Evolutionary conservation across 1,140 invertebrate genomes (phyloP), one percentile per base, ranked within the genome.

Genomic region (Drosophila cardini): DNA sequence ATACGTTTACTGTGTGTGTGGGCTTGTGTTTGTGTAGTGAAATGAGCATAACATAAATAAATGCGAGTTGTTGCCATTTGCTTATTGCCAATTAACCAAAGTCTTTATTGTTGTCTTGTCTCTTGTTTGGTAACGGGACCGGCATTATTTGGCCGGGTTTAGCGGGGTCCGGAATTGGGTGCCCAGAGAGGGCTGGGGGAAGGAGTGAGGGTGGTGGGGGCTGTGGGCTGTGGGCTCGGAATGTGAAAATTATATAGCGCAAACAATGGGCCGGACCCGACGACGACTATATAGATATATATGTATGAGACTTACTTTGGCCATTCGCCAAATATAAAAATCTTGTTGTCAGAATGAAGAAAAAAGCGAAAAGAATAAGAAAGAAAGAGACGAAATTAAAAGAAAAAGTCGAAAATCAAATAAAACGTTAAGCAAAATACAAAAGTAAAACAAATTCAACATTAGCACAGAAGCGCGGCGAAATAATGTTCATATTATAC

Each of bases 41-140:
- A 80, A 82, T 85, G 72, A 87, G 83, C 82, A 85, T 80, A 84
- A 84, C 64, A 85, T 81, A 81, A 85, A 86, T 81, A 85, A 84
- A 85, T 85, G 75, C 81, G 62, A 69, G 64, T 80, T 85, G 83
- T 87, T 79, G 83, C 83, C 84, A 89, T 89, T 85, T 76, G 83
- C 83, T 86, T 86, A 84, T 86, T 86, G 83, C 79, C 84, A 89
- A 86, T 86, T 86, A 86, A 86, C 65, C 76, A 89, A 80, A 86
- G 84, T 89, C 84, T 86, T 89, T 89, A 86, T 86, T 86, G 76
- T 84, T 86, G 82, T 87, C 78, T 85, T 87, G 77, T 45, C 48
- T 48, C 53, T 45, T 43, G 70, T 53, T 26, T 68, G 70, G 70
- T 56, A 58, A 72, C 46, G 57, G 26, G 57, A 32, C 40, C 57